These are phyloP conservation scores for Lophius piscatorius DNA, from an alignment of 2,113 vertebrate species.

Conservation along the genomic window DNA sequence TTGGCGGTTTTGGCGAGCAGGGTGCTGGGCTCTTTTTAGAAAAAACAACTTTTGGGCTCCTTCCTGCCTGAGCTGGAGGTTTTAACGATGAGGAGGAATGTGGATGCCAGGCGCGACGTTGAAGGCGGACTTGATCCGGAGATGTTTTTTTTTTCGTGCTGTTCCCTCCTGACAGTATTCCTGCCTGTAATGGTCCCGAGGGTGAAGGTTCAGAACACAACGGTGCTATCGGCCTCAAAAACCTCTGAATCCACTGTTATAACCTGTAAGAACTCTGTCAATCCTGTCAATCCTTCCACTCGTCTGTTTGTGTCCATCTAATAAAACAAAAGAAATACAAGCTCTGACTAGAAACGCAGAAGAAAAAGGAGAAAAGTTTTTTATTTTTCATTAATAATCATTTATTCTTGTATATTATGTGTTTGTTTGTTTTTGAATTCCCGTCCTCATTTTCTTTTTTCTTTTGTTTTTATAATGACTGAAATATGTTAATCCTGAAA, in stretches of 20 bases:
- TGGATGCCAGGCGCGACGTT: conserved; percentile 46
- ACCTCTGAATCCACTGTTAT: conserved; percentile 35
- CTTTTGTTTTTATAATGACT: conserved; percentile 39
- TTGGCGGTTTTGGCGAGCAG: conserved; percentile 49
- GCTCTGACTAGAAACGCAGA: conserved; percentile 19
- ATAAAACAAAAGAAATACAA: conserved; percentile 37
- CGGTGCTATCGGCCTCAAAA: conserved; percentile 63
- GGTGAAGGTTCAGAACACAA: conserved; percentile 49
- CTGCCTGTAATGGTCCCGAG: conserved; percentile 6
- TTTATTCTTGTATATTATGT: conserved; percentile 31
- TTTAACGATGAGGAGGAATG: conserved; percentile 31
- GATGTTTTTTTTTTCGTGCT: background rate
- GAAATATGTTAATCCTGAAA: conserved; percentile 49
- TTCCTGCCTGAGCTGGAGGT: conserved; percentile 54
- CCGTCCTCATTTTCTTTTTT: conserved; percentile 33
- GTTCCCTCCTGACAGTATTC: conserved; percentile 15
- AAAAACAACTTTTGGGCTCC: conserved; percentile 42
- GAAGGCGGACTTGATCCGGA: conserved; percentile 63
- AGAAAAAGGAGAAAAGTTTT: background rate
- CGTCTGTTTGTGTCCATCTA: conserved; percentile 18
- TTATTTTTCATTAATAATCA: no score
- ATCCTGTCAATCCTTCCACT: conserved; percentile 2
- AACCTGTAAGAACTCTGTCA: background rate
- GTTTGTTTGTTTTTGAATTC: conserved; percentile 21
- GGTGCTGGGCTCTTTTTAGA: conserved; percentile 56